Base-by-base conservation (phyloP, 2,113 vertebrate species). In the Eurypyga helias region DNA sequence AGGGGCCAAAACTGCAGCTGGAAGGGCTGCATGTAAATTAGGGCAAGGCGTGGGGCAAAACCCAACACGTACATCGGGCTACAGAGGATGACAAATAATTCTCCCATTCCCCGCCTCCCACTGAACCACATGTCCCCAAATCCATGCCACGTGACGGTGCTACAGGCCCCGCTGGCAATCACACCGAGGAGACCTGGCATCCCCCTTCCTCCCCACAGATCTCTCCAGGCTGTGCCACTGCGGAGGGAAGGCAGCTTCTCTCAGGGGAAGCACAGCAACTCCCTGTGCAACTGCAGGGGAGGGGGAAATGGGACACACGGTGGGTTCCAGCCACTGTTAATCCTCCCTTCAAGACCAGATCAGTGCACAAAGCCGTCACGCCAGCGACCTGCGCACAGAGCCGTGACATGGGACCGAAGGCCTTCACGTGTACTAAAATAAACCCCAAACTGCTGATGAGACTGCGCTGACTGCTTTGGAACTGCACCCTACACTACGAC, bases 351-450 rank as follows among this genome's bases (percentile, higher is more conserved):
- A 16, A n/a, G 52, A n/a, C 12, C 45, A 36, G 43, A 10, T 25
- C 41, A 14, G 66, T 3, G 66, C 70, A 61, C 79, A 66, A 48
- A 82, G 51, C 24, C 55, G 36, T 17, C 49, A 3, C 12, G 6
- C 9, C n/a, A 14, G 64, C 38, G 90, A 72, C 25, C 55, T 52
- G 69, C 43, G 11, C 13, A 2, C 29, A 28, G 61, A 49, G 45
- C 58, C 10, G 49, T 14, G 52, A 64, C 41, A 0, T 4, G 17
- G 13, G 41, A 55, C 58, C 2, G 0, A 43, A 67, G 15, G 62
- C 26, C 33, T 24, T 61, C 51, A 31, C 0, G 0, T 11, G 33
- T 2, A 14, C 18, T 45, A 49, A 66, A 36, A 1, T 6, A 52
- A 60, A 60, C 57, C 0, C 2, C 33, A 23, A 49, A 38, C 24